Evolutionary conservation across 2,888 invertebrate genomes (phyloP).

Genomic region (Noctua janthe): DNA sequence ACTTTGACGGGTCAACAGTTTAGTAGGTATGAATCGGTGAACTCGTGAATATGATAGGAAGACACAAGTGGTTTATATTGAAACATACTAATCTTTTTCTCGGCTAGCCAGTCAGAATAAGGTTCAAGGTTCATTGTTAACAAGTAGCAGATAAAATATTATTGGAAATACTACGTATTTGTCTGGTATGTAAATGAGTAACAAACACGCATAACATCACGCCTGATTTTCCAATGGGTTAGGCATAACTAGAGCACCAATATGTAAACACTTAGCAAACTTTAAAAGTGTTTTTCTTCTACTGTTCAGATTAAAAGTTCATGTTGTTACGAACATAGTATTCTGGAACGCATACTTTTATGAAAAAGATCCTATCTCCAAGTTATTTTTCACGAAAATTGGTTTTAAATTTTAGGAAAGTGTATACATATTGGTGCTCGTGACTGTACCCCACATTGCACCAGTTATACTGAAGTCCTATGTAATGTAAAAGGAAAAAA

Average conservation of each 20-base stretch:
- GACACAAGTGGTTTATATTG: not conserved
- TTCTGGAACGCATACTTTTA: no score
- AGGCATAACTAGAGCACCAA: not conserved
- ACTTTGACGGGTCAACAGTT: constrained; percentile 7
- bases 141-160: not conserved
- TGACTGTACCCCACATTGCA: not conserved
- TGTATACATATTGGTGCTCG: no score
- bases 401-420: no score
- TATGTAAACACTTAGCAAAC: no score
- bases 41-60: constrained; percentile 11
- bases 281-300: no score
- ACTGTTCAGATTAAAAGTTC: no score
- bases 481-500: not conserved
- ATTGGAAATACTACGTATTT: not conserved
- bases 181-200: not conserved
- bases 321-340: no score
- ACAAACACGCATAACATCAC: not conserved
- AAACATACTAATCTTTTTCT: not conserved
- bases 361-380: no score
- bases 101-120: not conserved
- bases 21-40: not conserved
- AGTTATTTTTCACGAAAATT: no score
- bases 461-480: not conserved
- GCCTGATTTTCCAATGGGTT: no score
- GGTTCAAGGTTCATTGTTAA: constrained; percentile 23